Evolutionary conservation across 1,140 invertebrate species (phyloP).

Genomic region (Leptinotarsa defecta): DNA sequence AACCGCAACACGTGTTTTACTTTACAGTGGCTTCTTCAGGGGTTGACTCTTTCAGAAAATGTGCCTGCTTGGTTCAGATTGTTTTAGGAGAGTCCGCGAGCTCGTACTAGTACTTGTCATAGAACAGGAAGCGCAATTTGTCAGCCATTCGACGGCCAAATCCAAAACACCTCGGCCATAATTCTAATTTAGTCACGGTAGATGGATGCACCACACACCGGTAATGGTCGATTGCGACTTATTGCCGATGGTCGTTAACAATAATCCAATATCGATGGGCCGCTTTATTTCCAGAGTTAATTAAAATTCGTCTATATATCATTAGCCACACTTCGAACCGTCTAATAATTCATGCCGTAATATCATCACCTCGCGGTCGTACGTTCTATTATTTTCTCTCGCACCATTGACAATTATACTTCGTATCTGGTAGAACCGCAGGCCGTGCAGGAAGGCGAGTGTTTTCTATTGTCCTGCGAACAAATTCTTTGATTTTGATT

Average conservation of each 20-base stretch:
- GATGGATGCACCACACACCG: neutral
- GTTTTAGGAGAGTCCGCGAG: too few relatives aligned
- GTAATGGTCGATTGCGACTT: slow-evolving; percentile 2
- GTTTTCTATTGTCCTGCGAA: too few relatives aligned
- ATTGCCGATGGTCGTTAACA: neutral
- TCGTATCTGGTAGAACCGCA: too few relatives aligned
- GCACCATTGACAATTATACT: too few relatives aligned
- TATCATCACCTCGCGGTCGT: slow-evolving; percentile 38
- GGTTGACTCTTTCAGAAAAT: too few relatives aligned
- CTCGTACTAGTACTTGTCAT: neutral
- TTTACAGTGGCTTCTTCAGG: too few relatives aligned
- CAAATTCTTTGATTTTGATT: too few relatives aligned
- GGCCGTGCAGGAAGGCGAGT: too few relatives aligned
- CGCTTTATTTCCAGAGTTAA: slow-evolving; percentile 25
- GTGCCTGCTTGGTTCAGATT: too few relatives aligned
- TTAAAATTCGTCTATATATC: slow-evolving; percentile 38
- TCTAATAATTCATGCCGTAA: slow-evolving; percentile 38
- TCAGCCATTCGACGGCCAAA: neutral
- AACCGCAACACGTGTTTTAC: too few relatives aligned
- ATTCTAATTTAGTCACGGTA: slow-evolving; percentile 2
- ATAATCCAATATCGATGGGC: neutral
- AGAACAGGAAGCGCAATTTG: neutral
- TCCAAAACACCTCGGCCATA: neutral
- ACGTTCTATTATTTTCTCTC: neutral
- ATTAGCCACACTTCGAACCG: slow-evolving; percentile 36